Evolutionary conservation across 2,888 invertebrate species (phyloP).

Genomic region (Eupithecia pulchellata): DNA sequence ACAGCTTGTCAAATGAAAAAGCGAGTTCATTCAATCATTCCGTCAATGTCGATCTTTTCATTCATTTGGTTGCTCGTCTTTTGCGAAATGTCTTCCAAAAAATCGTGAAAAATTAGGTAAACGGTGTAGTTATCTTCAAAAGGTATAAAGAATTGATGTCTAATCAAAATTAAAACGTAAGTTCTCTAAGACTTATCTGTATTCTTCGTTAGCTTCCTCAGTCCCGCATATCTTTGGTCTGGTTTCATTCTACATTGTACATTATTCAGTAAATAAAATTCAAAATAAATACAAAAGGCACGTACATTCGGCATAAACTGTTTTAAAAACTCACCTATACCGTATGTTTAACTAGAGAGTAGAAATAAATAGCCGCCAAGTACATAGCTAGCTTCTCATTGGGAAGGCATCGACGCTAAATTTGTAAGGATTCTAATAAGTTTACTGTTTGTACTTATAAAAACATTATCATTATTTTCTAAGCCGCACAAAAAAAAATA

Average conservation of each 20-base stretch:
- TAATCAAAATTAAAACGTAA: constrained; percentile 15
- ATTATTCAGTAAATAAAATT: constrained; percentile 21
- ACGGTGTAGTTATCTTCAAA: constrained; percentile 26
- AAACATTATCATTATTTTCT: not conserved
- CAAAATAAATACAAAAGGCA: constrained; percentile 1
- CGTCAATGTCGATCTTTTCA: constrained; percentile 20
- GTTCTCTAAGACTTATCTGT: constrained; percentile 9
- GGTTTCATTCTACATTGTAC: not conserved
- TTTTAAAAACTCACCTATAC: not conserved
- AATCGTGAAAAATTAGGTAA: constrained; percentile 38
- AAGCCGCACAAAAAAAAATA: not conserved
- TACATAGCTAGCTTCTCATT: not conserved
- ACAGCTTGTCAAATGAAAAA: not conserved
- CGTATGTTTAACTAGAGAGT: not conserved
- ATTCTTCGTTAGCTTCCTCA: not conserved
- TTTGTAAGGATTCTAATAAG: constrained; percentile 19
- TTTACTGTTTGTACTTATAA: not conserved
- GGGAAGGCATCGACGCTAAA: not conserved
- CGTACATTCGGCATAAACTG: not conserved
- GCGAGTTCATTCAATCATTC: constrained; percentile 14
- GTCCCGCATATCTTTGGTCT: constrained; percentile 17
- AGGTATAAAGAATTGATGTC: constrained; percentile 11
- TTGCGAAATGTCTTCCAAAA: constrained; percentile 40
- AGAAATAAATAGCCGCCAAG: not conserved
- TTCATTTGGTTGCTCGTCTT: constrained; percentile 28